phyloP scores from a whole-genome alignment of 1,140 invertebrate genomes.

The Caenorhabditis brenneri region DNA sequence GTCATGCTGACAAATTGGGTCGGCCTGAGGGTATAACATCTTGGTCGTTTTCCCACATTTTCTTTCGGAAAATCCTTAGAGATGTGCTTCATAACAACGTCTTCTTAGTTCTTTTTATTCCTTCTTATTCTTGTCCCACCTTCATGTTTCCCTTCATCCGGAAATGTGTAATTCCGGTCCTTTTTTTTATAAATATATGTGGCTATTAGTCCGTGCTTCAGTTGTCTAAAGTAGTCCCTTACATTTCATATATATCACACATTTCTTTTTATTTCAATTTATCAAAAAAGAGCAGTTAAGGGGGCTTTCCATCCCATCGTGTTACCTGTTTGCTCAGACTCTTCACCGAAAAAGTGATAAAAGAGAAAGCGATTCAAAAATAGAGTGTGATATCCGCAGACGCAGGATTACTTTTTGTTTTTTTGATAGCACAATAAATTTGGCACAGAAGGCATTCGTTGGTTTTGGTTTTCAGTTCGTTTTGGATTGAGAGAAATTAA shows the following conservation, averaged over 20 bases:
- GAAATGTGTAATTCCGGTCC: not conserved
- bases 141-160: not conserved
- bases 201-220: not conserved
- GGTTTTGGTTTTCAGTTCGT: not conserved
- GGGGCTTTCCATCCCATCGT: no score
- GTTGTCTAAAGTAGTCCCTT: no score
- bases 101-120: not conserved
- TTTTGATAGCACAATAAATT: not conserved
- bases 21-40: not conserved
- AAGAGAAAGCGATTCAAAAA: not conserved
- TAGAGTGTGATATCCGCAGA: not conserved
- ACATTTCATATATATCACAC: not conserved
- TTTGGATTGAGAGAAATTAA: not conserved
- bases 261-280: not conserved
- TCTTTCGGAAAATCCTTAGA: not conserved
- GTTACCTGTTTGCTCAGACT: slow-evolving; percentile 22
- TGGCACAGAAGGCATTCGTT: not conserved
- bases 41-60: not conserved
- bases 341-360: slow-evolving; percentile 40
- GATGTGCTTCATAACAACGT: not conserved
- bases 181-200: not conserved
- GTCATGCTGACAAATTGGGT: not conserved
- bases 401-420: not conserved
- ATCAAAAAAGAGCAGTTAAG: no score
- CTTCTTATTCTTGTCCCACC: not conserved